Base-by-base conservation (phyloP, 2,888 invertebrate genomes). In the Salticus scenicus region DNA sequence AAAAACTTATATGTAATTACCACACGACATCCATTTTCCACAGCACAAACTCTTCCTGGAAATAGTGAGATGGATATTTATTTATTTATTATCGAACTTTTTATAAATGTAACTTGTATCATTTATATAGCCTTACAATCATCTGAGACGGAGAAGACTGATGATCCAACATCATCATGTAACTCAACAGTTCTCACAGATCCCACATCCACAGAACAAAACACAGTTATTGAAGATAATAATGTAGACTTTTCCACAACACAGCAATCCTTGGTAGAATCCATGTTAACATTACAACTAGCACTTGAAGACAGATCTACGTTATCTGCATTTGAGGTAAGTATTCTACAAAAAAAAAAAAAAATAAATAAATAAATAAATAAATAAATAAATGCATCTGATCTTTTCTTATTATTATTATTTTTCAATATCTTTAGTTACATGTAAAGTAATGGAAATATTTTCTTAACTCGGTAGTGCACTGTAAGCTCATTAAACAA, bases 251-350 rank as follows among this genome's bases (percentile, higher is more conserved):
- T 37, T 4, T 4, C 37, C 37, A 37, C 37, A 37, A 10, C 4
- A 10, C 37, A 37, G 37, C 77, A 77, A 27, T 70, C 80, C 57
- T 51, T 86, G 28, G 80, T 75, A 28, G 72, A 79, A 33, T 86
- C 86, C 30, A 86, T 86, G 80, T 27, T 86, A 4, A 63, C 51
- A 4, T 30, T 86, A n/a, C 72, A 86, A 27, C 41, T 76, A 7
- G 63, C 86, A 0, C 71, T 86, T 10, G 80, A 86, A 41, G 80
- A 86, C 64, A 70, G 80, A 64, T 47, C 86, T 1, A 42, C 79
- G 17, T 71, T 85, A 2, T 77, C 79, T 7, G 67, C 79, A 20
- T 86, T 86, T 42, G 86, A 86, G 70, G 86, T 86, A 27, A 80
- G 37, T 85, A 10, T 51, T 20, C 8, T 30, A 67, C 31, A n/a